Evolutionary conservation across 2,888 invertebrate species (phyloP), one percentile per base, ranked within the genome.

Genomic region (Andricus curvator): DNA sequence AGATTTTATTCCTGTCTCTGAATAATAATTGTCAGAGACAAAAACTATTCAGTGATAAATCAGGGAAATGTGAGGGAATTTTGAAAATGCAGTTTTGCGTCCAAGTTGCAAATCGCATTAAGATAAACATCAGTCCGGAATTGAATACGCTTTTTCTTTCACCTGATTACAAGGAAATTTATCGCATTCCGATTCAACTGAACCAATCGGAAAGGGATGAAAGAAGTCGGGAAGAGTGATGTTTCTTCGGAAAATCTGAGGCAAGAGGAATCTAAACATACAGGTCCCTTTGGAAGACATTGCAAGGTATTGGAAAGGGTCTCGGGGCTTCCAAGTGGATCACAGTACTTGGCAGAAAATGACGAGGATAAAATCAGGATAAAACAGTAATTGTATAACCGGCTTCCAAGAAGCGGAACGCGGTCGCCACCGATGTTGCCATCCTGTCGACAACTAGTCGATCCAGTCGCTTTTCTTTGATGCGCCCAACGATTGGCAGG

Each of bases 381-480:
- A 90, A 90, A 88, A 81, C 87, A 86, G 88, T 89, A 90, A 90
- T 90, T 90, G 91, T 89, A 90, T 90, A 90, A 90, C 90, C 89
- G 89, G 90, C 89, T 91, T 86, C 86, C 82, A 82, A 86, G 88
- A 87, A 90, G 84, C 87, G 86, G 85, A 89, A 88, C 86, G 86
- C 86, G 85, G 84, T 84, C 80, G 85, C 83, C 81, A 80, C 82
- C 84, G 80, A 25, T 64, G 74, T 79, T 77, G 66, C 64, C 62
- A 64, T 77, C 41, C 51, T 78, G 77, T 51, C 78, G 65, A 67
- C 78, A 81, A 22, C 77, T 77, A 78, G 80, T 74, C 81, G 67
- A 41, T 60, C 70, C n/a, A 67, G 67, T 70, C 33, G 76, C 65
- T 64, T 64, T 77, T 17, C 80, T 64, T 64, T 77, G 64, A 74